These are phyloP conservation scores for Drosophila littoralis DNA, from an alignment of 1,140 invertebrate species.

Conservation along the genomic window DNA sequence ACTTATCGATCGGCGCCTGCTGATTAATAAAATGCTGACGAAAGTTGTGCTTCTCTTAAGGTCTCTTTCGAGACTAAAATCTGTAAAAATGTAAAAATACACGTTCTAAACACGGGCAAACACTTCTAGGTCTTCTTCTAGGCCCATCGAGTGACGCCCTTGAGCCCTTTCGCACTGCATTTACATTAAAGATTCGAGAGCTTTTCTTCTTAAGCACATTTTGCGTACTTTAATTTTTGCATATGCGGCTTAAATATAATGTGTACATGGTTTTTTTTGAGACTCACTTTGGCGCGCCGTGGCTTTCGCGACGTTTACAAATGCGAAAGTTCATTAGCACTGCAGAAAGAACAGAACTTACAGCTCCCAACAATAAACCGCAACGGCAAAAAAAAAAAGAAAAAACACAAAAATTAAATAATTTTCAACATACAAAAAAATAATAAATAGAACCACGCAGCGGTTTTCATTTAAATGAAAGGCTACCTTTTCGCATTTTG, in stretches of 20 bases:
- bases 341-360: slow-evolving; percentile 30
- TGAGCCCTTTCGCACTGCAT: slow-evolving; percentile 10
- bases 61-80: not conserved
- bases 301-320: slow-evolving; percentile 59
- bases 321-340: slow-evolving; percentile 77
- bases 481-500: slow-evolving; percentile 33
- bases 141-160: slow-evolving; percentile 13
- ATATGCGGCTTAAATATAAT: slow-evolving; percentile 45
- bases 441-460: slow-evolving; percentile 46
- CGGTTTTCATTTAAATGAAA: slow-evolving; percentile 62
- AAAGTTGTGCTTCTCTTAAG: not conserved
- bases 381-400: slow-evolving; percentile 4
- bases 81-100: slow-evolving; percentile 1
- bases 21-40: slow-evolving; percentile 34
- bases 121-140: slow-evolving; percentile 27
- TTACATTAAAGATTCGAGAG: slow-evolving; percentile 6
- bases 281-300: slow-evolving; percentile 40
- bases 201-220: not conserved
- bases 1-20: slow-evolving; percentile 6
- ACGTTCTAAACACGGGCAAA: slow-evolving; percentile 33
- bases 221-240: slow-evolving; percentile 47
- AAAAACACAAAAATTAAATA: not conserved
- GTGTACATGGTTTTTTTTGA: slow-evolving; percentile 62
- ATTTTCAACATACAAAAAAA: not conserved
- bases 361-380: not conserved